A percentile compares a stretch with the other conserved stretches of the same genome.
Conservation (phyloP, 2,888 invertebrate species). For the Diarsia brunnea region DNA sequence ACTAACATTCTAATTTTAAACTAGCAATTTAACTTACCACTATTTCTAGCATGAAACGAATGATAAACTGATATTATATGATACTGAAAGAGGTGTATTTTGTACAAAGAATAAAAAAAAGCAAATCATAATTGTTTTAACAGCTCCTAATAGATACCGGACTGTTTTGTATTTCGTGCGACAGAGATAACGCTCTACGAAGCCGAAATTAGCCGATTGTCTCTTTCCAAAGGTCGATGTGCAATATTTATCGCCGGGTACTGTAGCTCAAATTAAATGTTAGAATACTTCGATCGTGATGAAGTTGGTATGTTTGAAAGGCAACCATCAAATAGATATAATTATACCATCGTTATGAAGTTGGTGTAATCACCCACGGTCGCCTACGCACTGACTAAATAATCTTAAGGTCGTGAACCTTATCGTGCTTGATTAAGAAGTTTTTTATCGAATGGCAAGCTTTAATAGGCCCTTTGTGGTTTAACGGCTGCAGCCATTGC, state of each 20-base stretch:
- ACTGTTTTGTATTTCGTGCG: no score
- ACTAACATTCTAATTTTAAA: no score
- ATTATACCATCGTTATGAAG: constrained; percentile 30
- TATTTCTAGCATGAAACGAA: not conserved
- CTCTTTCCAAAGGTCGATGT: no score
- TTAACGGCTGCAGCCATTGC: constrained; percentile 20
- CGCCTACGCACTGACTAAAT: constrained; percentile 10
- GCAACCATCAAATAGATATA: constrained; percentile 10
- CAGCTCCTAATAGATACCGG: no score
- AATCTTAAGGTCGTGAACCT: constrained; percentile 9
- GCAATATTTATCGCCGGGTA: no score
- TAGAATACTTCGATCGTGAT: not conserved
- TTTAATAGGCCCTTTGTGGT: constrained; percentile 22
- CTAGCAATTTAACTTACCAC: no score
- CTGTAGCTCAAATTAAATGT: not conserved
- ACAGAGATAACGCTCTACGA: no score
- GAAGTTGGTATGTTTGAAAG: not conserved
- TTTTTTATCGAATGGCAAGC: constrained; percentile 4
- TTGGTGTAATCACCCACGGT: constrained; percentile 2
- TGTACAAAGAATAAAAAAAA: no score
- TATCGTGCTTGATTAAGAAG: constrained; percentile 10
- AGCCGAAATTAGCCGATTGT: no score
- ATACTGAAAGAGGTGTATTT: no score
- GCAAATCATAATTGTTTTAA: no score
- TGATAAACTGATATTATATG: not conserved